Conservation (phyloP, 2,888 invertebrate genomes). For the Polymixis flavicincta region DNA sequence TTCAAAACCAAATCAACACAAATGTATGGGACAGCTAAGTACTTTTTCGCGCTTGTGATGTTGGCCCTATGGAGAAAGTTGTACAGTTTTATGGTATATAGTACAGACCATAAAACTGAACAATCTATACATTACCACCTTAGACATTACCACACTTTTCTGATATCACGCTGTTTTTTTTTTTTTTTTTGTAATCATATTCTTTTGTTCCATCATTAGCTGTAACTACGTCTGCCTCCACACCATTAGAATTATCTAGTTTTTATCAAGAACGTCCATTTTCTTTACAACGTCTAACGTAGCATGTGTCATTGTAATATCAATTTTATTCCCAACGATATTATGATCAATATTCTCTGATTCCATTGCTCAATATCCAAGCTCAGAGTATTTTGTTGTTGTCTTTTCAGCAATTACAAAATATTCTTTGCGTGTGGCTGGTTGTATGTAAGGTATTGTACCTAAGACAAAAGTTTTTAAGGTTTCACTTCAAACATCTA, state of each 20-base stretch:
- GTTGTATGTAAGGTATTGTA: slow-evolving; percentile 95
- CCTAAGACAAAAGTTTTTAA: slow-evolving; percentile 80
- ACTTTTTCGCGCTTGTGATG: not conserved
- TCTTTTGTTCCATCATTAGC: not conserved
- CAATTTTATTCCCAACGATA: slow-evolving; percentile 34
- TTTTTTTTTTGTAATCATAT: not conserved
- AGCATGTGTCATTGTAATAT: slow-evolving; percentile 62
- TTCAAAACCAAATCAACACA: not conserved
- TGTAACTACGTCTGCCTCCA: slow-evolving; percentile 50
- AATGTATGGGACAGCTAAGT: not conserved
- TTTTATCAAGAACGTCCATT: slow-evolving; percentile 28
- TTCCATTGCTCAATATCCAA: slow-evolving; percentile 67
- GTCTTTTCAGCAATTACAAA: slow-evolving; percentile 94
- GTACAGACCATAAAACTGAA: no score
- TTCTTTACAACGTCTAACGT: slow-evolving; percentile 45
- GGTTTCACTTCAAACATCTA: slow-evolving; percentile 86
- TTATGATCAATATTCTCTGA: slow-evolving; percentile 53
- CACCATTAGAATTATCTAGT: slow-evolving; percentile 41
- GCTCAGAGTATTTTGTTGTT: slow-evolving; percentile 90
- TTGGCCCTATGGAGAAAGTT: not conserved
- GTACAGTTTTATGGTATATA: not conserved
- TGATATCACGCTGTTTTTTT: not conserved
- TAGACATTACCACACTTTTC: not conserved
- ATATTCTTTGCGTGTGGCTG: slow-evolving; percentile 96
- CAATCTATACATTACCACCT: no score